phyloP scores from a whole-genome alignment of 2,888 invertebrate genomes.

The Leucophenga maculata region DNA sequence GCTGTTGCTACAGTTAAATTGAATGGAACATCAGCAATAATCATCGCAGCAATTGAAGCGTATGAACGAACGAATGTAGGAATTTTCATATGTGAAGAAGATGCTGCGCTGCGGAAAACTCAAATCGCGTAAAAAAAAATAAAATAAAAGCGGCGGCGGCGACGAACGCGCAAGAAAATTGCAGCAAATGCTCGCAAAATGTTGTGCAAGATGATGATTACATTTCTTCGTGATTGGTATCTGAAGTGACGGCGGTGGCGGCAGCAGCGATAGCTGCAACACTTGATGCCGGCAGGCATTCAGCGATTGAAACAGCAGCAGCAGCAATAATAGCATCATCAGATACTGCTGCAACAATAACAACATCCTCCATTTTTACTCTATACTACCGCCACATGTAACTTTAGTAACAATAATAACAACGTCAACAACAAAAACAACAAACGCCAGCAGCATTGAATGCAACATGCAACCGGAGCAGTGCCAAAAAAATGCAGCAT shows the following conservation, averaged over 20 bases:
- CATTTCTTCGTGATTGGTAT: conserved; percentile 60
- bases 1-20: not conserved
- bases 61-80: conserved; percentile 7
- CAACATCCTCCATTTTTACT: too few relatives aligned
- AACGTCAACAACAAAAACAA: conserved; percentile 30
- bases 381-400: conserved; percentile 36
- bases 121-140: not conserved
- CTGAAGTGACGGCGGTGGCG: conserved; percentile 29
- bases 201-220: conserved; percentile 59
- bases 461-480: conserved; percentile 7
- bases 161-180: not conserved
- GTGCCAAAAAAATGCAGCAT: not conserved
- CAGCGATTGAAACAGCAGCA: too few relatives aligned
- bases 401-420: conserved; percentile 22
- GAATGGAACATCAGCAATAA: not conserved
- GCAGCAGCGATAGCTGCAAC: conserved; percentile 31
- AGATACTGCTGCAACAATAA: too few relatives aligned
- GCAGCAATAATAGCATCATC: too few relatives aligned
- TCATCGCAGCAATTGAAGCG: conserved; percentile 19
- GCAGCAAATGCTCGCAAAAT: conserved; percentile 46
- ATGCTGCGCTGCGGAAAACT: conserved; percentile 1
- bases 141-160: not conserved
- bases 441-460: not conserved
- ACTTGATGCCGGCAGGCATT: not conserved
- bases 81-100: not conserved